Evolutionary conservation across 2,113 vertebrate genomes (phyloP).

Genomic region (Verasper variegatus): DNA sequence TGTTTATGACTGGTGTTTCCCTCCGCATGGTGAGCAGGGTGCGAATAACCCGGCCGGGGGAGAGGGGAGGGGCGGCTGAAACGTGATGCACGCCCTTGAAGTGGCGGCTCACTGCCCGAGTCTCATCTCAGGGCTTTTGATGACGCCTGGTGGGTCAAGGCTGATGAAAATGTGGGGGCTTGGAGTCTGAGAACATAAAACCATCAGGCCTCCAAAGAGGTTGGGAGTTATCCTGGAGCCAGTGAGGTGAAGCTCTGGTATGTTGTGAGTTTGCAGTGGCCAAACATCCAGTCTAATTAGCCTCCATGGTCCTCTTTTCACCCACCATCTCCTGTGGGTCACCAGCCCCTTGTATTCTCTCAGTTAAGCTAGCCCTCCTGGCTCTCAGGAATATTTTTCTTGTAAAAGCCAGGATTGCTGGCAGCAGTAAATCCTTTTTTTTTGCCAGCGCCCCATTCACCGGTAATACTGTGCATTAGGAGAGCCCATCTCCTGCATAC

Average conservation of each 20-base stretch:
- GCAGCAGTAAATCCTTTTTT: conserved; percentile 48
- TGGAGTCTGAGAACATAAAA: conserved; percentile 30
- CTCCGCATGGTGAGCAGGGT: conserved; percentile 47
- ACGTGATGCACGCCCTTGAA: conserved; percentile 47
- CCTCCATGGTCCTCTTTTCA: conserved; percentile 2
- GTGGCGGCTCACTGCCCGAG: conserved; percentile 39
- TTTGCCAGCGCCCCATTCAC: not conserved
- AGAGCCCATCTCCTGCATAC: conserved; percentile 21
- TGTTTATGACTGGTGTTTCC: conserved; percentile 72
- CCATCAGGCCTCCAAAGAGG: conserved; percentile 7
- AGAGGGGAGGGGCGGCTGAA: conserved; percentile 26
- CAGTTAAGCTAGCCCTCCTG: conserved; percentile 1
- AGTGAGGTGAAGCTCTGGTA: conserved; percentile 39
- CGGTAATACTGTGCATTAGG: conserved; percentile 10
- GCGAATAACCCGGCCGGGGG: conserved; percentile 26
- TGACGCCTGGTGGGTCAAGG: conserved; percentile 35
- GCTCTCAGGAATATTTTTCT: conserved; percentile 13
- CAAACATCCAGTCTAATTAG: conserved; percentile 47
- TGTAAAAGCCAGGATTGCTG: conserved; percentile 30
- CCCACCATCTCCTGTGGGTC: not conserved
- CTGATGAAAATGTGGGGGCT: not conserved
- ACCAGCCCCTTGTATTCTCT: not conserved
- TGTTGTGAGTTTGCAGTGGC: conserved; percentile 49
- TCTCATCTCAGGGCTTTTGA: conserved; percentile 46
- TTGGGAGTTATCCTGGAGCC: conserved; percentile 21